A percentile compares a stretch with the other conserved stretches of the same genome.
Conservation (phyloP, 2,113 vertebrate species). For the Triplophysa tibetana region DNA sequence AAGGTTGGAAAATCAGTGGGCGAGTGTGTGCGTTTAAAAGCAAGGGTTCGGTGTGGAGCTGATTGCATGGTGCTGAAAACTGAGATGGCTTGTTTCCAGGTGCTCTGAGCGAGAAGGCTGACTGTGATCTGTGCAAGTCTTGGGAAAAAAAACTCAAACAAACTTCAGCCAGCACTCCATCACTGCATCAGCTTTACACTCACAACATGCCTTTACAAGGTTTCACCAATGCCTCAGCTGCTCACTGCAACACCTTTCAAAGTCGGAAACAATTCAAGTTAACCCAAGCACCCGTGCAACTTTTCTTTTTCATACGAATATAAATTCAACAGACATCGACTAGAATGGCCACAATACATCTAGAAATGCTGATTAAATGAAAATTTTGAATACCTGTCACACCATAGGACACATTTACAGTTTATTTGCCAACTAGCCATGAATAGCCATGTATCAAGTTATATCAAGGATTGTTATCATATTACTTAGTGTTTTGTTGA, state of each 20-base stretch:
- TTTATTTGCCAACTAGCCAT: no score
- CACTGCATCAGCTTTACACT: neutral
- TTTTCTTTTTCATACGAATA: neutral
- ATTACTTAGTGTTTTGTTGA: neutral
- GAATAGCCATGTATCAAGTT: neutral
- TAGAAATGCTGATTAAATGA: no score
- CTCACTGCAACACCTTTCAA: constrained; percentile 17
- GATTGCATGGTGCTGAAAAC: constrained; percentile 55
- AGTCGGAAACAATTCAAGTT: neutral
- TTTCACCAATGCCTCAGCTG: constrained; percentile 4
- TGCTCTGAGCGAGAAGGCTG: constrained; percentile 26
- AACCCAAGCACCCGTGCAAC: no score
- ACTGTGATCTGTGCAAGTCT: constrained; percentile 26
- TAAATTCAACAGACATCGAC: no score
- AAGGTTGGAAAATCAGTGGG: constrained; percentile 7
- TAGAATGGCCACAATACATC: no score
- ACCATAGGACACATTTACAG: no score
- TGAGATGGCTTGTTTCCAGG: constrained; percentile 42
- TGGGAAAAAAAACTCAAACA: constrained; percentile 7
- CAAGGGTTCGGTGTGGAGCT: neutral
- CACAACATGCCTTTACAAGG: neutral
- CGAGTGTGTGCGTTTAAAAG: constrained; percentile 17
- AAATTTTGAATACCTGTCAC: no score
- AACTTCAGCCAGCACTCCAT: neutral
- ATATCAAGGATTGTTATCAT: neutral